Evolutionary conservation across 2,113 vertebrate species (phyloP), one percentile per base, ranked within the genome.

Genomic region (Rhadina sibilatrix): DNA sequence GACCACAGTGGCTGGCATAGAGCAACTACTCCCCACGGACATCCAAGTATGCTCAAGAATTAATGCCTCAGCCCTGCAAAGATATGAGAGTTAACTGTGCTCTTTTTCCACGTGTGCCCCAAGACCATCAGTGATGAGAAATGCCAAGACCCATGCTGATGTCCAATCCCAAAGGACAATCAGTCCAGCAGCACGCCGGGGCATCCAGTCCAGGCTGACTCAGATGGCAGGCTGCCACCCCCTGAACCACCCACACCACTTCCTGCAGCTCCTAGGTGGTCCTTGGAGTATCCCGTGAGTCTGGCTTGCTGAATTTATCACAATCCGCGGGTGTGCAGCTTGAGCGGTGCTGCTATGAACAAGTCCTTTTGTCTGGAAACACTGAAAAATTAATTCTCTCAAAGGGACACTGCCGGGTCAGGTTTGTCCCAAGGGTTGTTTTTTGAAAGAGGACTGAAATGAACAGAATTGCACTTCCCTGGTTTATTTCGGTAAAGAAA

Each of bases 211-310:
- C 46, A 2, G 12, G 5, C 33, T 91, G 91, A 89, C 83, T 94
- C 72, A 65, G 87, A 42, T 64, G 94, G 94, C 87, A 68, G 46
- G 3, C 61, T 27, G 94, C 90, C 96, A 80, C 85, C 90, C 27
- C 92, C 92, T 90, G 95, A 93, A 57, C 90, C 92, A 96, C 52
- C n/a, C 70, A 1, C 5, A 53, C 81, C 75, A 1, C 85, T 94
- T 95, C 94, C 95, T 83, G 74, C 94, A 93, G 84, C 75, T 49
- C 94, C 50, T 12, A 79, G 92, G 90, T 93, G 95, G 82, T 86
- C 74, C 83, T n/a, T 4, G 70, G 70, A 87, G 66, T n/a, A n/a
- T 60, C 78, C 85, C 64, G 8, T 83, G 66, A 35, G 33, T 24
- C 42, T 1, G 66, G 71, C n/a, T 61, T 9, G 59, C 54, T 68